Evolutionary conservation across 2,797 vertebrate genomes (phyloP), one percentile per base, ranked within the genome.

Genomic region (Lutjanus argentimaculatus): DNA sequence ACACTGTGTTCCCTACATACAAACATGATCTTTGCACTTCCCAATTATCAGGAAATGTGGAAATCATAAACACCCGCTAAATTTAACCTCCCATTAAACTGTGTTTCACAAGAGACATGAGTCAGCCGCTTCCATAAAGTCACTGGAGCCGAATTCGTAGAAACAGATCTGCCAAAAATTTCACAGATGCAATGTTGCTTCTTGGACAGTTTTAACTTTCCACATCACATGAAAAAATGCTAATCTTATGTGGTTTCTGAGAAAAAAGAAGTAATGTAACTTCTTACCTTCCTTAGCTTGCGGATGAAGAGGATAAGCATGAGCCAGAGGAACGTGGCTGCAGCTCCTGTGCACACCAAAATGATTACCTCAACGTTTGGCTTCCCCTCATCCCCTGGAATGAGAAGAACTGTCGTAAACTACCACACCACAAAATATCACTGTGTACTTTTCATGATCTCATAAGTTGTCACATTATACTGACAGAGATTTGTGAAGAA

Each of bases 281-380:
- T 12, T 69, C 88, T 94, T 92, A 98, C 97, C 96, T 97, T 99
- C 85, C 97, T 95, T 8, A 99, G 93, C 77, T 98, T 99, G 72
- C 97, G 96, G 57, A 99, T 98, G 89, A 99, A 97, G 10, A 99
- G 94, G 63, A 98, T 98, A 25, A 99, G 96, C 85, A 99, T 97
- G 49, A 99, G 95, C 98, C 98, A 99, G 90, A 99, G 97, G 91
- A 98, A 97, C 0, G 97, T 98, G 25, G 97, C 97, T 1, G 96
- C 97, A 30, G 97, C 95, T 45, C 97, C 98, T 0, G 97, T 98
- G 80, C 96, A 97, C 80, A 98, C 97, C 92, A 98, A 89, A 70
- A 98, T 98, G 85, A 99, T 98, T 40, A 99, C 97, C 92, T 99
- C 97, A 19, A 98, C 90, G 72, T 97, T 98, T 75, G 97, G 92